Evolutionary conservation across 2,113 vertebrate genomes (phyloP).

Genomic region (Oxyruncus cristatus): DNA sequence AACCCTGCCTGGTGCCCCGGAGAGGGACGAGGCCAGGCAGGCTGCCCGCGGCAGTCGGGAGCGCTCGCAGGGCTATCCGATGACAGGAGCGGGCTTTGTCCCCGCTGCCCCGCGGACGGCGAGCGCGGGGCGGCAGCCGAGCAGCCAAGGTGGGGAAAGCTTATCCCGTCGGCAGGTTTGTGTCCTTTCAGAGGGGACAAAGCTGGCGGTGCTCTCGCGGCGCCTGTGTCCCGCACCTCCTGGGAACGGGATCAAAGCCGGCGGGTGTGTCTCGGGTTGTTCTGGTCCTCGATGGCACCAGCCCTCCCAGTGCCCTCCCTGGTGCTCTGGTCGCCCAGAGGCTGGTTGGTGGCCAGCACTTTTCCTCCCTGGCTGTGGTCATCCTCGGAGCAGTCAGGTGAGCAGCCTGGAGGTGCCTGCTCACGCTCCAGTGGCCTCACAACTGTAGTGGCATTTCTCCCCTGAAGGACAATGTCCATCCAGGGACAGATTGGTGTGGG

Average conservation of each 20-base stretch:
- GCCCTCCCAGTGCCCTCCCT: background rate
- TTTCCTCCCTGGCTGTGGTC: background rate
- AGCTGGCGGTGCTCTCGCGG: background rate
- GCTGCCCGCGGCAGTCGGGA: background rate
- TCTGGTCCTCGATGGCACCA: background rate
- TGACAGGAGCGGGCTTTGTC: background rate
- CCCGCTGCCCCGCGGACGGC: background rate
- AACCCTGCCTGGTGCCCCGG: background rate
- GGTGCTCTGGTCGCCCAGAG: background rate
- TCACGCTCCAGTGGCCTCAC: rapidly evolving
- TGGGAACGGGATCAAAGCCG: background rate
- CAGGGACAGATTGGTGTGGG: rapidly evolving
- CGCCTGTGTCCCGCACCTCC: background rate
- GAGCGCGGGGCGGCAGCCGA: rapidly evolving
- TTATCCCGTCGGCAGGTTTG: background rate
- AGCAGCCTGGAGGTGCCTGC: background rate
- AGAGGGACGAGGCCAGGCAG: background rate
- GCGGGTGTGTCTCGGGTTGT: background rate
- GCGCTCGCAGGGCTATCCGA: background rate
- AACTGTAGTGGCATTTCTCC: background rate
- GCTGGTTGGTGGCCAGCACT: background rate
- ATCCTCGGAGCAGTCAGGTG: rapidly evolving
- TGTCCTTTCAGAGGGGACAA: background rate
- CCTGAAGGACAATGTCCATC: background rate
- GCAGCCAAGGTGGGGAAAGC: background rate